Evolutionary conservation across 1,140 invertebrate species (phyloP).

Genomic region (Thrips palmi): DNA sequence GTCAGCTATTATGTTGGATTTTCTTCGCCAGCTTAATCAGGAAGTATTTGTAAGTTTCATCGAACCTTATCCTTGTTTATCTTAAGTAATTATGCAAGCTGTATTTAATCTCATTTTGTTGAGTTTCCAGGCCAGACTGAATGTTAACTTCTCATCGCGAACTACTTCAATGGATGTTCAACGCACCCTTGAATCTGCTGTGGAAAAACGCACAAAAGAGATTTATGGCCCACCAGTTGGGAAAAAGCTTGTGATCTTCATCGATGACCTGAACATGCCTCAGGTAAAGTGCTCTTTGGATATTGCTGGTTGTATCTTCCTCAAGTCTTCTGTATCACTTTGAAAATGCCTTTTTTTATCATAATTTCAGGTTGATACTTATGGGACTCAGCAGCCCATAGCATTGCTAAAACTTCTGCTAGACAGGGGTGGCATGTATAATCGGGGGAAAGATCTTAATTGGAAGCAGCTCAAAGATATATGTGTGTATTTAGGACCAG

Average conservation of each 20-base stretch:
- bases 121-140: constrained; percentile 37
- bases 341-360: constrained; percentile 5
- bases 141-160: constrained; percentile 78
- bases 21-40: constrained; percentile 46
- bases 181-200: constrained; percentile 60
- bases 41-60: constrained; percentile 43
- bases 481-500: constrained; percentile 21
- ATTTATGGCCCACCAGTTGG: constrained; percentile 71
- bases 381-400: constrained; percentile 84
- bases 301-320: constrained; percentile 7
- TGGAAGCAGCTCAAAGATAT: constrained; percentile 80
- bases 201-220: constrained; percentile 79
- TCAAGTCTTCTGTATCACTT: constrained; percentile 1
- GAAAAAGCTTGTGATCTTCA: constrained; percentile 71
- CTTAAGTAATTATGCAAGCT: not conserved
- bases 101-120: constrained; percentile 9
- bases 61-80: not conserved
- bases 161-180: constrained; percentile 80
- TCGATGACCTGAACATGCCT: constrained; percentile 91
- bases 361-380: constrained; percentile 45
- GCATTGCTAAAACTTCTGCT: constrained; percentile 71
- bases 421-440: constrained; percentile 71
- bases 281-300: constrained; percentile 32
- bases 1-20: constrained; percentile 69
- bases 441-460: constrained; percentile 70